Base-by-base conservation (phyloP, 2,888 invertebrate genomes). In the Callyntrura sp. region DNA sequence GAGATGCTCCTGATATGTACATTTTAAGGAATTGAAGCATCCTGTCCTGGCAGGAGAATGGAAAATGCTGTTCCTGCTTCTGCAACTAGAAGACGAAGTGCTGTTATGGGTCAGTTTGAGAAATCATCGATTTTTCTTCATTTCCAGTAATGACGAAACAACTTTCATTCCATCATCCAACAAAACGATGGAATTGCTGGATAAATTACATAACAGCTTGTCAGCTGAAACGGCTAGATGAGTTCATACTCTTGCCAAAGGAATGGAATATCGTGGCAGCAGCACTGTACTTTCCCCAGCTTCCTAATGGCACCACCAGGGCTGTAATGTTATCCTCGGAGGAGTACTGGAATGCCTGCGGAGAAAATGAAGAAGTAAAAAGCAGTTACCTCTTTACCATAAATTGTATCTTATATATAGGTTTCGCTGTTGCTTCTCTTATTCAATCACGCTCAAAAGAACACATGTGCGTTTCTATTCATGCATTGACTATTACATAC, bases 291-390 rank as follows among this genome's bases (percentile, higher is more conserved):
- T 92, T 95, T 35, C 95, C 95, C 95, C 95, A 95, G 0, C 95
- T 94, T 8, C 95, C 95, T 90, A 95, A 94, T 4, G 95, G 95
- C 6, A 95, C 93, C 14, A 95, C 94, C 14, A 95, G 92, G 28
- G 94, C 94, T 1, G 95, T 95, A 51, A 94, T 94, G 93, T 95
- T 95, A 94, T 95, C 95, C 90, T 95, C 95, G 2, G 95, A 95
- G 5, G 95, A 95, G 93, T 95, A 95, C 86, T 95, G 95, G 88
- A 95, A 93, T 0, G 95, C 95, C 93, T 95, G 94, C 23, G 90
- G 85, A 43, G 11, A 51, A 4, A 82, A 70, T 28, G 70, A 68
- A 20, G 28, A n/a, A n/a, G n/a, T 28, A 35, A 35, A n/a, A 84
- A 62, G 70, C 65, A 35, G 55, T 60, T 62, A 45, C 82, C n/a